Base-by-base conservation (phyloP, 2,888 invertebrate genomes). In the Pachycephus smyrnensis region DNA sequence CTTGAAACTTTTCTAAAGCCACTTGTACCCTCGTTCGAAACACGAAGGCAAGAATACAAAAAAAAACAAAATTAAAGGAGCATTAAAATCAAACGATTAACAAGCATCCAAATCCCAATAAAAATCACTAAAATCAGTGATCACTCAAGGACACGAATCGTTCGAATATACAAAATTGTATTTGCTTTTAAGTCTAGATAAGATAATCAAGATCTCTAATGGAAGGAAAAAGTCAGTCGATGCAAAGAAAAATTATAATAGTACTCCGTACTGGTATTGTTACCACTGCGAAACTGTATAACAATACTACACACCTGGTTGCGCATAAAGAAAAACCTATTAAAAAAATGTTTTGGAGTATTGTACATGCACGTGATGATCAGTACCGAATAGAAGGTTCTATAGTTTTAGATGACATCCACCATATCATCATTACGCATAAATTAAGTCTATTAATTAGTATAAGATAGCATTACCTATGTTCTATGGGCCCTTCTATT, bases 171-270 rank as follows among this genome's bases (percentile, higher is more conserved):
- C 79, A 85, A 82, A 77, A 83, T 86, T 84, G 83, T 85, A 83
- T 85, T 84, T 85, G 80, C 84, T 85, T 85, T 82, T 85, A 83
- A 85, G 80, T 31, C 12, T 37, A 75, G 75, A 55, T 55, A 55
- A 55, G 55, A 55, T 55, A 55, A 55, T 23, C 23, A 55, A 55
- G 55, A 55, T 55, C 9, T 23, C 55, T 55, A 55, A 23, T 55
- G 2, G 4, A n/a, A n/a, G 23, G 15, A 55, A 55, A 23, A 55
- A 55, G 55, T 55, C 55, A 55, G 55, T 55, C 55, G 55, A 23
- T 55, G 55, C 55, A 55, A 55, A 23, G 1, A 23, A 23, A 55
- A 55, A 23, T 23, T 55, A 23, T 23, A 55, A 55, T 55, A 55
- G 55, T 55, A 55, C 23, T 23, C 55, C 23, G 55, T 23, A 55